Evolutionary conservation across 92 coral and sea anemone genomes (phyloP), one percentile per base, ranked within the genome.

Genomic region (Scolanthus callimorphus): DNA sequence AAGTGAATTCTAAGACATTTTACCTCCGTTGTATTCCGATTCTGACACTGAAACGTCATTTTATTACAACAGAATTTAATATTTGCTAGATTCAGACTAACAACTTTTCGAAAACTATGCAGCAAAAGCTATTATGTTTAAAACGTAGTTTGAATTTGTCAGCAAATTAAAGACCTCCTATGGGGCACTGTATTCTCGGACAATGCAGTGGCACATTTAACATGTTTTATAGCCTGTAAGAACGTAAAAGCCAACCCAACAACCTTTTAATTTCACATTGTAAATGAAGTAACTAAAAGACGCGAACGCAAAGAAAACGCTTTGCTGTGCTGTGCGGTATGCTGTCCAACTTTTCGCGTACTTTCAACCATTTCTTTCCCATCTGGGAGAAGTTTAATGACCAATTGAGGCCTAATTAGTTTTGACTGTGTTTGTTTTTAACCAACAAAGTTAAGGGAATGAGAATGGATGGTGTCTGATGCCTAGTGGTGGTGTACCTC

Each of bases 131-230:
- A 46, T 46, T 19, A 46, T 4, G 17, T 21, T 46, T 6, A 46
- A 6, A 11, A 46, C 52, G 11, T 46, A 19, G 52, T 46, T 46
- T 4, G 11, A 46, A n/a, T n/a, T 46, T 46, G 8, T 46, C 52
- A 11, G 19, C 17, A 46, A 11, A 46, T 10, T 10, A 10, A 6
- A 21, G 52, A 19, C 52, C 52, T 10, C 52, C 52, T 10, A 46
- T 9, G 4, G 52, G 23, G 52, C 23, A 6, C n/a, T 34, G 9
- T 34, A 6, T 34, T 15, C 43, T 4, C 23, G 12, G 52, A 46
- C 52, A 46, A 46, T 46, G 17, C 52, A 4, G 4, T 20, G 4
- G 52, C 52, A 46, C 52, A 46, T 46, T 46, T 46, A 46, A 20
- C 52, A 6, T 20, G 52, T 20, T 9, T 46, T 10, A 19, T 6